Conservation (phyloP, 2,888 invertebrate species). For the Aricia artaxerxes region DNA sequence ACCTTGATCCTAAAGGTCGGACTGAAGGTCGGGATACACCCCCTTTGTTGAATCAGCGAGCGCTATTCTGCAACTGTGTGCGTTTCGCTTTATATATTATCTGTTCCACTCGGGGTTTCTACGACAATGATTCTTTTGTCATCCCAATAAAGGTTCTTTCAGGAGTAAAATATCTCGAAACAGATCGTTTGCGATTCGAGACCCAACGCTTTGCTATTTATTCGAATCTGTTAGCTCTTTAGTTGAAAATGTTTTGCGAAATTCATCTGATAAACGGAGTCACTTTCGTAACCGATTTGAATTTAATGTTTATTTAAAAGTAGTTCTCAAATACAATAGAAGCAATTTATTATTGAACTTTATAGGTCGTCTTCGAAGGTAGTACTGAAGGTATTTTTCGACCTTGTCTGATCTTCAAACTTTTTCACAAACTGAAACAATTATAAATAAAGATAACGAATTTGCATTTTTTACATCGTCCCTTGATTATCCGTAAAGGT, state of each 20-base stretch:
- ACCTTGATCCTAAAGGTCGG: slow-evolving; percentile 69
- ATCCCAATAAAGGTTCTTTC: no score
- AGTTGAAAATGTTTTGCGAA: no score
- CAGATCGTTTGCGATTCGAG: no score
- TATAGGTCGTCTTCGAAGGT: slow-evolving; percentile 11
- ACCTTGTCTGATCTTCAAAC: slow-evolving; percentile 3
- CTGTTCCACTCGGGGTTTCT: background rate
- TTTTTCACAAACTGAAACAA: slow-evolving; percentile 22
- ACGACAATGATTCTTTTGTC: no score
- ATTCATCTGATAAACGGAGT: background rate
- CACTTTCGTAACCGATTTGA: background rate
- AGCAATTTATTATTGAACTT: slow-evolving; percentile 17
- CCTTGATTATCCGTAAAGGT: slow-evolving; percentile 1
- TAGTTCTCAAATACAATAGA: slow-evolving; percentile 6
- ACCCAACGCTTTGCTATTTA: no score
- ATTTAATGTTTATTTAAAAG: background rate
- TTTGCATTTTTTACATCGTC: background rate
- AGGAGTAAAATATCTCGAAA: no score
- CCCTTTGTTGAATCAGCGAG: slow-evolving; percentile 41
- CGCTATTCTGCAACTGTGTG: slow-evolving; percentile 6
- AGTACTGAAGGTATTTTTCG: background rate
- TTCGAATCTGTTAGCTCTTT: no score
- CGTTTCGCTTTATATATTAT: background rate
- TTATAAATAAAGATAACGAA: background rate
- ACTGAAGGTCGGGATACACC: slow-evolving; percentile 75